Evolutionary conservation across 1,140 invertebrate genomes (phyloP).

Genomic region (Drosophila virilis): DNA sequence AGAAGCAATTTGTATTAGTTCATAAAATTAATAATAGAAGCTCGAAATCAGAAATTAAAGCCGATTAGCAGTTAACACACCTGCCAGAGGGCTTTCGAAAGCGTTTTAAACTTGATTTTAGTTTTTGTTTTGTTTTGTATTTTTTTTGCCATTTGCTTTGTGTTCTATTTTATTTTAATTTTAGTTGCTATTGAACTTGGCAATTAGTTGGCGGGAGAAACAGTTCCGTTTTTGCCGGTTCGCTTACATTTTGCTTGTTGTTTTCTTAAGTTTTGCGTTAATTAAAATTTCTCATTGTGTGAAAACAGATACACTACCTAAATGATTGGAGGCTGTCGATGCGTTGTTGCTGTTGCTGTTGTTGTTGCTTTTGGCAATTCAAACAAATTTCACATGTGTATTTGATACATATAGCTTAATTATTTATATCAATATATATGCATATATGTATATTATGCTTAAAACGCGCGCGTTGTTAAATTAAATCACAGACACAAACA

Average conservation of each 20-base stretch:
- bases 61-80: conserved; percentile 44
- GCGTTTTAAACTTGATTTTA: conserved; percentile 19
- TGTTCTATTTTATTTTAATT: conserved; percentile 53
- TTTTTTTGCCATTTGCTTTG: conserved; percentile 27
- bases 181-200: conserved; percentile 66
- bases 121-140: conserved; percentile 33
- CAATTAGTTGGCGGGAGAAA: conserved; percentile 65
- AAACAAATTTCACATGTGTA: conserved; percentile 41
- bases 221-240: conserved; percentile 46
- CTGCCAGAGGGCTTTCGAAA: conserved; percentile 7
- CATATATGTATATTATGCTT: conserved; percentile 46
- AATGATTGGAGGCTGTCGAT: conserved; percentile 20
- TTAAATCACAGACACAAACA: conserved; percentile 42
- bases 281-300: conserved; percentile 50
- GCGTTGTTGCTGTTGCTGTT: conserved; percentile 19
- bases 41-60: conserved; percentile 28
- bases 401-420: conserved; percentile 42
- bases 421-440: conserved; percentile 61
- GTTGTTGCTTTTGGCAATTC: conserved; percentile 18
- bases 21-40: conserved; percentile 50
- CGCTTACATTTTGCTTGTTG: conserved; percentile 37
- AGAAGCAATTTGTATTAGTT: conserved; percentile 16
- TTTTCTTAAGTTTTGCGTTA: conserved; percentile 33
- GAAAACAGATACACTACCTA: conserved; percentile 46
- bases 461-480: conserved; percentile 52